phyloP scores from a whole-genome alignment of 1,140 invertebrate genomes.

The Sipha flava region DNA sequence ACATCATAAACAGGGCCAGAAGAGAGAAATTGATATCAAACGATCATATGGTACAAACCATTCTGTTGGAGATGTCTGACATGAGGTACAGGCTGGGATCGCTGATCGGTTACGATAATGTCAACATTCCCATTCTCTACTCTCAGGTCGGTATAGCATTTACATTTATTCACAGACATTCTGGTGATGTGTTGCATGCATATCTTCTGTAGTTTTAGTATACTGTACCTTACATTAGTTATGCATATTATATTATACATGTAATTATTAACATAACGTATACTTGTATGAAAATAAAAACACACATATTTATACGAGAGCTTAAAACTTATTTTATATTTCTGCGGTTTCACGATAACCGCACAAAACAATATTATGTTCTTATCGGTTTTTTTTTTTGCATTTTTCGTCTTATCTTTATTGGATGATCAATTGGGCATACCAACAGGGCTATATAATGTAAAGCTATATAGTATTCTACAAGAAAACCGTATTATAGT shows the following conservation, averaged over 20 bases:
- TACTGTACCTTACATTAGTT: background rate
- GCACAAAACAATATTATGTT: background rate
- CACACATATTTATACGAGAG: background rate
- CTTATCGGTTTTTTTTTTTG: too few relatives aligned
- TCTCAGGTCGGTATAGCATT: constrained; percentile 67
- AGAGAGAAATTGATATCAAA: constrained; percentile 71
- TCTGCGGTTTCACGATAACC: background rate
- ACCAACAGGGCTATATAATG: too few relatives aligned
- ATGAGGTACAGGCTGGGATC: constrained; percentile 68
- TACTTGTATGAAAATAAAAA: background rate
- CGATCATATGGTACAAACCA: constrained; percentile 78
- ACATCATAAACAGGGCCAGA: constrained; percentile 75
- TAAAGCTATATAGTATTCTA: background rate
- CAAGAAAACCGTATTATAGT: background rate
- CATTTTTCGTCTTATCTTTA: background rate
- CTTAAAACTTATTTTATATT: too few relatives aligned
- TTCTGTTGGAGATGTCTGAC: constrained; percentile 72
- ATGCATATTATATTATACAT: background rate
- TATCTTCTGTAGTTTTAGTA: background rate
- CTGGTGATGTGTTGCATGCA: too few relatives aligned
- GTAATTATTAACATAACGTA: background rate
- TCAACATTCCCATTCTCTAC: constrained; percentile 94
- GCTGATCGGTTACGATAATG: constrained; percentile 88
- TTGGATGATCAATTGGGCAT: background rate
- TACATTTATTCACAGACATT: background rate